A percentile compares a stretch with the other conserved stretches of the same genome.
These are phyloP conservation scores for Cyclopterus lumpus DNA, from an alignment of 2,797 vertebrate species.

Conservation along the genomic window DNA sequence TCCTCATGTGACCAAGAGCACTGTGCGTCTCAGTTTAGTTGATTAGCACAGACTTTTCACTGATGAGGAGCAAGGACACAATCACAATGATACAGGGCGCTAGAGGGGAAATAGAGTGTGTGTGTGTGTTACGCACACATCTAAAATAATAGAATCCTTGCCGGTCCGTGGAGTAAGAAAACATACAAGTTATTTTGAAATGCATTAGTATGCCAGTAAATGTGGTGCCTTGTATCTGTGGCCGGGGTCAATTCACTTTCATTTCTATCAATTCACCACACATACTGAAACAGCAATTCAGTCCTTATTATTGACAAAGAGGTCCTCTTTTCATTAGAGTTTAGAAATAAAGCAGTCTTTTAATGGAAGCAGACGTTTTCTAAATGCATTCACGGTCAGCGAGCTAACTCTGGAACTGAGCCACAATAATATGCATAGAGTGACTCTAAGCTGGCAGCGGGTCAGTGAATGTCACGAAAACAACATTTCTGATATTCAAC, in stretches of 20 bases:
- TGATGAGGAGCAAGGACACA: slow-evolving; percentile 64
- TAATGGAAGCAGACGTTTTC: slow-evolving; percentile 28
- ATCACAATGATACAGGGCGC: slow-evolving; percentile 37
- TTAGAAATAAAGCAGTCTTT: slow-evolving; percentile 43
- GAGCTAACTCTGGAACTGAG: background rate
- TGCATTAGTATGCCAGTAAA: slow-evolving; percentile 47
- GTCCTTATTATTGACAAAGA: slow-evolving; percentile 57
- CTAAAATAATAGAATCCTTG: slow-evolving; percentile 55
- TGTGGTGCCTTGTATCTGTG: slow-evolving; percentile 30
- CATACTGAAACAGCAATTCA: slow-evolving; percentile 50
- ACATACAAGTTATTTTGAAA: slow-evolving; percentile 54
- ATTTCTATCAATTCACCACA: slow-evolving; percentile 40
- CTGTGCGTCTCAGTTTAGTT: slow-evolving; percentile 35
- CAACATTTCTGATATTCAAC: slow-evolving; percentile 6
- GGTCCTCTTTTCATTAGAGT: slow-evolving; percentile 41
- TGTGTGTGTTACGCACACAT: background rate
- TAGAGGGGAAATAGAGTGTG: slow-evolving; percentile 2
- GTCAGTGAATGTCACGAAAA: slow-evolving; percentile 28
- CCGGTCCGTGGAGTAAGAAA: slow-evolving; percentile 28
- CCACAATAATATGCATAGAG: background rate
- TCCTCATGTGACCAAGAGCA: slow-evolving; percentile 26
- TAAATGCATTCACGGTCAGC: slow-evolving; percentile 25
- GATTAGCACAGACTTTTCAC: slow-evolving; percentile 55
- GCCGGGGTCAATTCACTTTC: slow-evolving; percentile 50
- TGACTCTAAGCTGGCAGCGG: background rate